A percentile compares a stretch with the other conserved stretches of the same genome.
These are phyloP conservation scores for Nerophis ophidion DNA, from an alignment of 2,113 vertebrate genomes.

Conservation along the genomic window DNA sequence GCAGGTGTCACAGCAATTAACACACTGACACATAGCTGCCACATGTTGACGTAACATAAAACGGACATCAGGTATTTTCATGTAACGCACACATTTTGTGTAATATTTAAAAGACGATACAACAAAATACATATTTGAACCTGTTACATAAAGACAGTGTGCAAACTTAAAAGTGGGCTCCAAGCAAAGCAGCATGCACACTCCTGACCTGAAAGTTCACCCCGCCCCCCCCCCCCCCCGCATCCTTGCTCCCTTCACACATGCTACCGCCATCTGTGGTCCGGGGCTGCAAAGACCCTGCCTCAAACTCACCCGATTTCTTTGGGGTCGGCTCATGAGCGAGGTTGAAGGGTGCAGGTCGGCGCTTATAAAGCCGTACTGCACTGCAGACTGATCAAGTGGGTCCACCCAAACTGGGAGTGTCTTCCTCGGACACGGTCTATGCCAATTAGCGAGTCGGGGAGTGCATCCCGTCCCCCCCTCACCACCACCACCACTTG, in stretches of 20 bases:
- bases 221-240: neutral
- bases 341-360: constrained; percentile 43
- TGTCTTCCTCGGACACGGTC: constrained; percentile 72
- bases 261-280: constrained; percentile 4
- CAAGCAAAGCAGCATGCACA: constrained; percentile 58
- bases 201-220: neutral
- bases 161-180: constrained; percentile 18
- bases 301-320: constrained; percentile 79
- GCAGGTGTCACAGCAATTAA: no score
- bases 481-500: constrained; percentile 40
- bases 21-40: no score
- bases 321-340: constrained; percentile 74
- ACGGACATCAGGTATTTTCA: no score
- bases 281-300: constrained; percentile 14
- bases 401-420: constrained; percentile 81
- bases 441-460: constrained; percentile 78
- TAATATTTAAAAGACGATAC: no score
- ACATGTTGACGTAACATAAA: no score
- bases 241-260: constrained; percentile 12
- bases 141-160: neutral
- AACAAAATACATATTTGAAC: no score
- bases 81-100: no score
- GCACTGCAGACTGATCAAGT: constrained; percentile 38
- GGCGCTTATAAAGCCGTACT: constrained; percentile 70
- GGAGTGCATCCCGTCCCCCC: constrained; percentile 44